Evolutionary conservation across 2,888 invertebrate species (phyloP).

Genomic region (Cheiracanthium punctorium): DNA sequence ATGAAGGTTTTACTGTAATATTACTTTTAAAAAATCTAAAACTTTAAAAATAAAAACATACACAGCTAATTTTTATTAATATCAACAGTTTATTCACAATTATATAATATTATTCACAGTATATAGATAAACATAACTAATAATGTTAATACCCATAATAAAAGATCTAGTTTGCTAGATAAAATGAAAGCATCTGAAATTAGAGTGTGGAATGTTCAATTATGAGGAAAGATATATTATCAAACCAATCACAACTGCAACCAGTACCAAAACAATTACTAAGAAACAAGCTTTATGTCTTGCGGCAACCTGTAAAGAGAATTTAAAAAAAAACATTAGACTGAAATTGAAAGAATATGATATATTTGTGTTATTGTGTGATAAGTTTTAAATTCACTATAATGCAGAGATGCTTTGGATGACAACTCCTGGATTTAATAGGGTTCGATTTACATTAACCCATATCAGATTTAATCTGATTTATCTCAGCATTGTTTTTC

Average conservation of each 20-base stretch:
- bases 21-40: too few species aligned
- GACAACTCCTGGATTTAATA: too few species aligned
- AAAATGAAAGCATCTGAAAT: neutral
- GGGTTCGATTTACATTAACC: too few species aligned
- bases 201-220: constrained; percentile 14
- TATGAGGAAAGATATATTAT: constrained; percentile 63
- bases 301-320: constrained; percentile 62
- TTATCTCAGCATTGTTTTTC: too few species aligned
- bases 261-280: constrained; percentile 56
- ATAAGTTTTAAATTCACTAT: too few species aligned
- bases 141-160: constrained; percentile 8
- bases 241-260: constrained; percentile 62
- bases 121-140: neutral
- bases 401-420: too few species aligned
- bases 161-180: constrained; percentile 20
- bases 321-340: too few species aligned
- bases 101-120: constrained; percentile 43
- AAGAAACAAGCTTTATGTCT: constrained; percentile 68
- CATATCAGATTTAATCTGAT: too few species aligned
- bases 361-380: too few species aligned
- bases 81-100: constrained; percentile 29
- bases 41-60: neutral
- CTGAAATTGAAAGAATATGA: too few species aligned
- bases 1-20: too few species aligned
- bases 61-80: neutral